phyloP scores from a whole-genome alignment of 2,113 vertebrate species.

The Trachemys scripta region DNA sequence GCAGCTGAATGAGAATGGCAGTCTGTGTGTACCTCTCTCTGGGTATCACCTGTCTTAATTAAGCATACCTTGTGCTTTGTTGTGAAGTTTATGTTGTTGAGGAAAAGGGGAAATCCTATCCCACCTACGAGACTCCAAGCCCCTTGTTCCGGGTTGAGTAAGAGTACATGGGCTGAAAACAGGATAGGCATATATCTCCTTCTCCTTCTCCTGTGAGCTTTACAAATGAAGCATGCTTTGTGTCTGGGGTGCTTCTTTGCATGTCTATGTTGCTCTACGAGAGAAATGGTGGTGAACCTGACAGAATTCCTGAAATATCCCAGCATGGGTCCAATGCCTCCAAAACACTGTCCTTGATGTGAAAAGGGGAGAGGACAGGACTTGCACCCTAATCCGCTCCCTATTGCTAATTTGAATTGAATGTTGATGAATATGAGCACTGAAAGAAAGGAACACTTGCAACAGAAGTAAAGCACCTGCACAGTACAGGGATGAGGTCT shows the following conservation, averaged over 20 bases:
- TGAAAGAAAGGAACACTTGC: neutral
- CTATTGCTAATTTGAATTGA: neutral
- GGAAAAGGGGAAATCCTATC: neutral
- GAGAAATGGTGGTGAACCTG: neutral
- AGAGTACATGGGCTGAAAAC: neutral
- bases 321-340: neutral
- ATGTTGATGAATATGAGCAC: conserved; percentile 25
- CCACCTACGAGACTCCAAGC: fast-evolving
- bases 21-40: neutral
- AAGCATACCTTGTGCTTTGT: neutral
- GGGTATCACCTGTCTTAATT: neutral
- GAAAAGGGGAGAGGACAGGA: conserved; percentile 6
- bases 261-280: neutral
- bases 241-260: neutral
- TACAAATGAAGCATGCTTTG: neutral
- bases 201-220: neutral
- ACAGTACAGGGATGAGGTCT: neutral
- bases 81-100: neutral
- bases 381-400: conserved; percentile 39
- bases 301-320: neutral
- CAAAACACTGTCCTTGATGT: neutral
- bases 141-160: neutral
- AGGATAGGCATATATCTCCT: neutral
- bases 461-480: neutral
- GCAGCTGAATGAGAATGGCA: neutral